phyloP scores from a whole-genome alignment of 1,140 invertebrate genomes.

The Penaeus vannamei region DNA sequence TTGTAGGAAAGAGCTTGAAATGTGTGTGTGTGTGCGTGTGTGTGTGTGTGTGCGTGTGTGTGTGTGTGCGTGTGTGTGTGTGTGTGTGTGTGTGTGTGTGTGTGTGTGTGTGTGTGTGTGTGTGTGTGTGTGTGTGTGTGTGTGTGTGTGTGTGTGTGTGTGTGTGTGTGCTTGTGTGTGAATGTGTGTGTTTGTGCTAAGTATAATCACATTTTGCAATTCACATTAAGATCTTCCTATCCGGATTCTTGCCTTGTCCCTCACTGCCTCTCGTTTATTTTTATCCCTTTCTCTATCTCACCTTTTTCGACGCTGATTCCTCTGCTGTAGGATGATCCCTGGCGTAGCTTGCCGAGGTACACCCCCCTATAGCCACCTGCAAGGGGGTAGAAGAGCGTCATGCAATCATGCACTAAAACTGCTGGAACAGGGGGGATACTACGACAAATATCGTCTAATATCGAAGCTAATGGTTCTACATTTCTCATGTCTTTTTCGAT shows the following conservation, averaged over 20 bases:
- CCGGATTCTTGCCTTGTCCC: background rate
- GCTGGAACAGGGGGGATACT: background rate
- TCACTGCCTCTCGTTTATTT: conserved; percentile 13
- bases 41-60: too few relatives aligned
- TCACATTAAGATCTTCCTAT: conserved; percentile 1
- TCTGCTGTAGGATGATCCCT: conserved; percentile 47
- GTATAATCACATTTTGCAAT: background rate
- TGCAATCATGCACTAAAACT: background rate
- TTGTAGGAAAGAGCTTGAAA: too few relatives aligned
- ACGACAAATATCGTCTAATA: background rate
- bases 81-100: too few relatives aligned
- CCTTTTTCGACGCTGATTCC: conserved; percentile 56
- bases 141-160: too few relatives aligned
- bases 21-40: too few relatives aligned
- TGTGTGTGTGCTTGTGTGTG: too few relatives aligned
- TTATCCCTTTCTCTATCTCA: background rate
- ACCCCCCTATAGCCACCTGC: conserved; percentile 62
- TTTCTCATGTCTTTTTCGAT: too few relatives aligned
- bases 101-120: too few relatives aligned
- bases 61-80: too few relatives aligned
- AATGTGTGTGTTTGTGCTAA: too few relatives aligned
- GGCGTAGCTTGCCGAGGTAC: conserved; percentile 63
- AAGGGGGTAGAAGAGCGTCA: conserved; percentile 2
- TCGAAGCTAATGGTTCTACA: too few relatives aligned
- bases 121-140: too few relatives aligned